A percentile compares a stretch with the other conserved stretches of the same genome.
Conservation (phyloP, 2,113 vertebrate genomes). For the Donacobius atricapilla region DNA sequence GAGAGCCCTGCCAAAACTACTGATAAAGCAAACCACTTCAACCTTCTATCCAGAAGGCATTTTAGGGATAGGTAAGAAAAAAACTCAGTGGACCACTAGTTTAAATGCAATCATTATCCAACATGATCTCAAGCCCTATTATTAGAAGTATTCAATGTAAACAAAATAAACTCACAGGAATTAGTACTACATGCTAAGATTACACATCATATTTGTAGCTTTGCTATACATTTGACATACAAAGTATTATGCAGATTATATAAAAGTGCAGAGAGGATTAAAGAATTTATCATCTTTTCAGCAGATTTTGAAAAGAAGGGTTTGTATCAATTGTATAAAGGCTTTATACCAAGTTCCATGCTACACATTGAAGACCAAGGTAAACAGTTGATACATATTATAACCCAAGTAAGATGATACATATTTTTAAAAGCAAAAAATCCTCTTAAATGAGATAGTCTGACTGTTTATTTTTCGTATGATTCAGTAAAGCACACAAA, state of each 20-base stretch:
- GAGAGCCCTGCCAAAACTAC: not conserved
- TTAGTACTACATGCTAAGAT: not conserved
- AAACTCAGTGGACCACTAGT: not conserved
- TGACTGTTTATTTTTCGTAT: slow-evolving; percentile 29
- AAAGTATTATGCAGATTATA: not conserved
- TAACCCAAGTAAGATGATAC: not conserved
- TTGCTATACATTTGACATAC: not conserved
- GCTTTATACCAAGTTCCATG: not conserved
- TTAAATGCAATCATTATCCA: not conserved
- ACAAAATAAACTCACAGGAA: not conserved
- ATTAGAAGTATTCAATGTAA: not conserved
- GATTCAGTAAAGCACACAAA: slow-evolving; percentile 48
- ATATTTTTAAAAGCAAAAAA: not conserved
- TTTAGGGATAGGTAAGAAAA: not conserved
- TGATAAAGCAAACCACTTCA: not conserved
- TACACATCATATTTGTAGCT: not conserved
- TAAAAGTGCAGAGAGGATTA: not conserved
- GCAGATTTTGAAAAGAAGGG: not conserved
- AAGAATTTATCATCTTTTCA: not conserved
- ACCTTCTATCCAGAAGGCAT: not conserved
- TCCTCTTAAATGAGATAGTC: not conserved
- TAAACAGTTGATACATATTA: not conserved
- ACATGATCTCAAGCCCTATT: not conserved
- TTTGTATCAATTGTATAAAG: not conserved
- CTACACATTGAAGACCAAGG: not conserved